phyloP scores from a whole-genome alignment of 2,113 vertebrate genomes.

The Tapirus terrestris region DNA sequence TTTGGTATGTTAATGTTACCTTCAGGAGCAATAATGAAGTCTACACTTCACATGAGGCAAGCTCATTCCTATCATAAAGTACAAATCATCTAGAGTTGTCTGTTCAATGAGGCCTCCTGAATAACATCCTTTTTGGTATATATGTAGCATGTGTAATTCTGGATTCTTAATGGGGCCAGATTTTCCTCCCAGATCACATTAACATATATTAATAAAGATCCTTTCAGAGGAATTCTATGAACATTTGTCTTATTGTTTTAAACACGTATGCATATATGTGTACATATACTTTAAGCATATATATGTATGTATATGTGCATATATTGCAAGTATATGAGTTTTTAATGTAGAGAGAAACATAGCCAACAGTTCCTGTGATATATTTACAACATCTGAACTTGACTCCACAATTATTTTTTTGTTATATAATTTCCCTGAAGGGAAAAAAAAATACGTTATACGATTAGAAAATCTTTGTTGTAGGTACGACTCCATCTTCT shows the following conservation, averaged over 20 bases:
- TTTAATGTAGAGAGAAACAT: constrained; percentile 29
- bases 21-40: neutral
- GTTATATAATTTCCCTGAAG: constrained; percentile 38
- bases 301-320: neutral
- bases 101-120: neutral
- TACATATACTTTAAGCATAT: neutral
- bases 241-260: neutral
- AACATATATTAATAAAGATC: neutral
- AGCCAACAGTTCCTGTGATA: constrained; percentile 47
- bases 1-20: neutral
- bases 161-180: constrained; percentile 16
- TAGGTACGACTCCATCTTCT: neutral
- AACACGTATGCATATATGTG: neutral
- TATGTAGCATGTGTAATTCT: neutral
- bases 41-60: neutral
- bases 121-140: neutral
- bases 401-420: constrained; percentile 23
- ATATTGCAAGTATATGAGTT: neutral
- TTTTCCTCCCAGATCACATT: constrained; percentile 4
- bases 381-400: constrained; percentile 53
- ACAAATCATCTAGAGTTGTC: neutral
- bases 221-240: neutral
- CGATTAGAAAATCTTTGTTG: neutral
- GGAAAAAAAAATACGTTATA: neutral
- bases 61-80: neutral